Conservation (phyloP, 2,888 invertebrate species). For the Phyto melanocephala region DNA sequence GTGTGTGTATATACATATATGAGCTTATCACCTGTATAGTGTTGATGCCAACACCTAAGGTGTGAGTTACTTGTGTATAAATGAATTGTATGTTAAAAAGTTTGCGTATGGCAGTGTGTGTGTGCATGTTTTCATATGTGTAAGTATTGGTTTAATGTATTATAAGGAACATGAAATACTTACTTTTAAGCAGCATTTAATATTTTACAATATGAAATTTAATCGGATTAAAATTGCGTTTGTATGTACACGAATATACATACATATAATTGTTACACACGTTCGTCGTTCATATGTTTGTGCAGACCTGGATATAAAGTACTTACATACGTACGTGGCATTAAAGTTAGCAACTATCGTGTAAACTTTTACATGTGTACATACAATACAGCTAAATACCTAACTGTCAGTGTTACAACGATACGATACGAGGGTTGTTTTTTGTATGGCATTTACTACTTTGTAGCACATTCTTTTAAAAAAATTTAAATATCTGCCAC, state of each 20-base stretch:
- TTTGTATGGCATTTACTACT: not conserved
- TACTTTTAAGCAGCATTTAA: conserved; percentile 53
- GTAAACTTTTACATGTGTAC: not conserved
- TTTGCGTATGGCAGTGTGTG: not conserved
- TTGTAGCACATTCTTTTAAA: too few species aligned
- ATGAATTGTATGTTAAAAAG: not conserved
- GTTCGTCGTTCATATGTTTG: too few species aligned
- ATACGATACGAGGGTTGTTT: not conserved
- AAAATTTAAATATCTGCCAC: too few species aligned
- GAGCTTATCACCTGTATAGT: conserved; percentile 59
- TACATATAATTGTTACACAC: too few species aligned
- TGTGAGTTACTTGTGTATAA: conserved; percentile 30
- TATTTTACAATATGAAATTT: conserved; percentile 58
- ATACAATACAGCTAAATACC: not conserved
- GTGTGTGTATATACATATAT: not conserved
- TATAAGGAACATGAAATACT: conserved; percentile 25
- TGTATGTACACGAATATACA: not conserved
- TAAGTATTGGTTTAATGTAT: not conserved
- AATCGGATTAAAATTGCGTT: conserved; percentile 59
- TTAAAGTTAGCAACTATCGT: not conserved
- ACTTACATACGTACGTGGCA: not conserved
- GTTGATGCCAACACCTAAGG: conserved; percentile 57
- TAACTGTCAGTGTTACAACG: not conserved
- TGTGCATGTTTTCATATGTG: not conserved
- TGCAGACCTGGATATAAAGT: too few species aligned